These are phyloP conservation scores for Argyrosomus regius DNA, from an alignment of 2,797 vertebrate genomes.

Conservation along the genomic window DNA sequence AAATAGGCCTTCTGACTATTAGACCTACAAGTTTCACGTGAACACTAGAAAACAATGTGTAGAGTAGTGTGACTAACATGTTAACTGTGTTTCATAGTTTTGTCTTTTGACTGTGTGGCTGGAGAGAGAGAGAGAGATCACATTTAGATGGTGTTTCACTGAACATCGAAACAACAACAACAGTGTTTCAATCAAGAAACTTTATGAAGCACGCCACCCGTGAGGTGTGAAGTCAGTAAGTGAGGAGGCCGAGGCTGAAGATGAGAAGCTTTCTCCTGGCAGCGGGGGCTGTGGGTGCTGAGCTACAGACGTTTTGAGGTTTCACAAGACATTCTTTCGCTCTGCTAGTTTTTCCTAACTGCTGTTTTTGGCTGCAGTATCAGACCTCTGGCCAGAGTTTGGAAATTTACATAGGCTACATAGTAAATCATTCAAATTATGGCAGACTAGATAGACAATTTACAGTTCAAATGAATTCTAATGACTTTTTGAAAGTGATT, in stretches of 20 bases:
- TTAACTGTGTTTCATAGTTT: too few species aligned
- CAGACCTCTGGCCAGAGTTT: constrained; percentile 42
- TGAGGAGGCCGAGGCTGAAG: constrained; percentile 26
- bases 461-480: constrained; percentile 30
- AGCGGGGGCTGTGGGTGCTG: constrained; percentile 21
- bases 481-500: constrained; percentile 33
- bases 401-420: constrained; percentile 38
- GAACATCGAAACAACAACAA: not conserved
- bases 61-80: too few species aligned
- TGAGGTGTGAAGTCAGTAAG: constrained; percentile 8
- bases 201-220: constrained; percentile 2
- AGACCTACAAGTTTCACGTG: not conserved
- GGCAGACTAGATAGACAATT: constrained; percentile 34
- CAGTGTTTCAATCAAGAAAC: not conserved
- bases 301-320: constrained; percentile 44
- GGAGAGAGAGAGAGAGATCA: not conserved
- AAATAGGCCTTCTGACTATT: not conserved
- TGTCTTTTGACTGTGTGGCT: not conserved
- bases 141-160: not conserved
- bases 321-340: constrained; percentile 63
- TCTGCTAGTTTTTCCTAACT: constrained; percentile 52
- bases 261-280: constrained; percentile 36
- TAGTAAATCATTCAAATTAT: constrained; percentile 31
- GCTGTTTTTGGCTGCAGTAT: constrained; percentile 61
- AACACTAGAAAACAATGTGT: too few species aligned